A percentile compares a stretch with the other conserved stretches of the same genome.
phyloP scores from a whole-genome alignment of 1,140 invertebrate species.

The Portunus trituberculatus region DNA sequence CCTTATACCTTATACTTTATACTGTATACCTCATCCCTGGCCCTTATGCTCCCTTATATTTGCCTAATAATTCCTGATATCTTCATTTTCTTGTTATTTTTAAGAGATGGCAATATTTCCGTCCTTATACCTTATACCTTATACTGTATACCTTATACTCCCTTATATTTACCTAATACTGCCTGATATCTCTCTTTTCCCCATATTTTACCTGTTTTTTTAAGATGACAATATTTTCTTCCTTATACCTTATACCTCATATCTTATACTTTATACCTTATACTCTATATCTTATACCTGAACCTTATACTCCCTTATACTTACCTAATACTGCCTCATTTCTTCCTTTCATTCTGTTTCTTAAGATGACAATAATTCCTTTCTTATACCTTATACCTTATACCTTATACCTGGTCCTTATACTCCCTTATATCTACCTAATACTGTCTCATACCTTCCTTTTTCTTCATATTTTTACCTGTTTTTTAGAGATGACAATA shows the following conservation, averaged over 20 bases:
- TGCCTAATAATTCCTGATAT: too few relatives aligned
- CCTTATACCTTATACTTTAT: background rate
- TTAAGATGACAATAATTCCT: background rate
- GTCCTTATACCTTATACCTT: background rate
- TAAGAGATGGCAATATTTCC: too few relatives aligned
- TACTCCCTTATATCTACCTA: background rate
- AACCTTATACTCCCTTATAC: background rate
- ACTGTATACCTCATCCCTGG: background rate
- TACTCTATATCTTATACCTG: too few relatives aligned
- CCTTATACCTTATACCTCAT: too few relatives aligned
- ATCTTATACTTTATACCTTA: too few relatives aligned
- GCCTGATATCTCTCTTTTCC: too few relatives aligned
- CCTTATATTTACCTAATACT: too few relatives aligned
- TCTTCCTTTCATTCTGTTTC: background rate
- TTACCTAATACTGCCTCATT: background rate
- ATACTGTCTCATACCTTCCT: background rate
- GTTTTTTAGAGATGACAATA: background rate
- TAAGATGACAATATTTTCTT: too few relatives aligned
- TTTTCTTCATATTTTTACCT: background rate
- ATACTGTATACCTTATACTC: background rate
- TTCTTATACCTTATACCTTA: background rate
- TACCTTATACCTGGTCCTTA: background rate
- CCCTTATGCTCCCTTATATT: constrained; percentile 21
- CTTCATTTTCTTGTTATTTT: too few relatives aligned
- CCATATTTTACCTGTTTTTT: too few relatives aligned